Conservation (phyloP, 2,113 vertebrate genomes). For the Anguilla rostrata region DNA sequence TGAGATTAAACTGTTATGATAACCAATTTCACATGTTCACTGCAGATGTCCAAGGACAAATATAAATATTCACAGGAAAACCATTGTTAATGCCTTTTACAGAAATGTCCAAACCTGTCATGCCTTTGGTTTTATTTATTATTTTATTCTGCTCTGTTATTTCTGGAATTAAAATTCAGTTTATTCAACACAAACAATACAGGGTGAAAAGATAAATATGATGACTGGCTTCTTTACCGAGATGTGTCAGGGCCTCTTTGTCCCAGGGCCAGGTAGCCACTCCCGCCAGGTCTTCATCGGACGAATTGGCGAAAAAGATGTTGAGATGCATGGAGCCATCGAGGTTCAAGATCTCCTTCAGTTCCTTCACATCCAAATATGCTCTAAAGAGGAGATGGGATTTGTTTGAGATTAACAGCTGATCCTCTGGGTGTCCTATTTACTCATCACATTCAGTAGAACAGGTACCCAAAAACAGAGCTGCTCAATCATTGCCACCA, state of each 20-base stretch:
- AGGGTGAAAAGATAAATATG: background rate
- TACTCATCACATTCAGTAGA: background rate
- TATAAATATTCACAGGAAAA: background rate
- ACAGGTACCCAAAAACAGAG: background rate
- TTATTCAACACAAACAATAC: background rate
- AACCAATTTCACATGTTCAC: background rate
- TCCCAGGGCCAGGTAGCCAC: constrained; percentile 99
- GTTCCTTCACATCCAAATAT: constrained; percentile 94
- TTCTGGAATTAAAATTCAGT: background rate
- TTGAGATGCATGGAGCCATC: constrained; percentile 95
- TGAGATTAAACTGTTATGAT: background rate
- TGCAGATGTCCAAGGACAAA: background rate
- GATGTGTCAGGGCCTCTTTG: constrained; percentile 94
- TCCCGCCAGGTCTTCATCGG: constrained; percentile 94
- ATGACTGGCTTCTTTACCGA: constrained; percentile 71
- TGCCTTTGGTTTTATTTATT: background rate
- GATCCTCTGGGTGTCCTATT: constrained; percentile 11
- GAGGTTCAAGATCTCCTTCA: constrained; percentile 90
- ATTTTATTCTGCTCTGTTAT: background rate
- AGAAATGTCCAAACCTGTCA: background rate
- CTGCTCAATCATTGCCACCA: background rate
- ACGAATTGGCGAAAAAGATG: constrained; percentile 98
- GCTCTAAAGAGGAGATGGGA: constrained; percentile 76
- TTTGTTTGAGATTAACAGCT: constrained; percentile 18
- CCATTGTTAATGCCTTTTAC: background rate